Percentiles rank a stretch among this genome's conserved stretches.
Evolutionary conservation across 2,888 invertebrate species (phyloP).

Genomic region (Drosophila melanocephala): DNA sequence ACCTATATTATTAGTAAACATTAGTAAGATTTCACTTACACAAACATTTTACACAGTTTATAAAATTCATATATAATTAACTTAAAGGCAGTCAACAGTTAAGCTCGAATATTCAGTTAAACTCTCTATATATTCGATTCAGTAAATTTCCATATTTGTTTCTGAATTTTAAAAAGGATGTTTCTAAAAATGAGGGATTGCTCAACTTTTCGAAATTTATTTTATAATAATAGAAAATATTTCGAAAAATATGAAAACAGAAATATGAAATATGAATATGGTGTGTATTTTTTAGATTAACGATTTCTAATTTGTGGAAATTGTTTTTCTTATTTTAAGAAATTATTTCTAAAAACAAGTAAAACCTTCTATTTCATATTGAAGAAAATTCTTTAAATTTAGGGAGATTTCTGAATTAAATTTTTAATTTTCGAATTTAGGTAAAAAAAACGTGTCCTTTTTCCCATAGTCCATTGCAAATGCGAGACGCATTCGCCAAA

Average conservation of each 20-base stretch:
- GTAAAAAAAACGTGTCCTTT: not conserved
- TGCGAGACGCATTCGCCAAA: slow-evolving; percentile 45
- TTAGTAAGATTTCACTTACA: no score
- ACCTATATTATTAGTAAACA: no score
- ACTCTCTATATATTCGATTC: no score
- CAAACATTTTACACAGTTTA: no score
- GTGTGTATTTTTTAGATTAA: not conserved
- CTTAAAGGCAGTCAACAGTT: no score
- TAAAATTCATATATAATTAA: no score
- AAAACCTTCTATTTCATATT: not conserved
- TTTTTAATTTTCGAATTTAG: not conserved
- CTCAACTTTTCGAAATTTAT: not conserved
- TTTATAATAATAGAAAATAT: not conserved
- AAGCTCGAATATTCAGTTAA: no score
- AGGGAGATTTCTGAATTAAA: no score
- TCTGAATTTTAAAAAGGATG: no score
- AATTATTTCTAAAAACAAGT: not conserved
- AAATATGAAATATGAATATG: no score
- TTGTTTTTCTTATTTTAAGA: not conserved
- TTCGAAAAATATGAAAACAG: not conserved
- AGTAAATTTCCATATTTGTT: no score
- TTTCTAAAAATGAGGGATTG: not conserved
- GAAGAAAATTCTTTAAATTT: not conserved
- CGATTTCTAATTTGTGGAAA: not conserved
- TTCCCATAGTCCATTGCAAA: slow-evolving; percentile 10